Evolutionary conservation across 2,113 vertebrate species (phyloP).

Genomic region (Cyprinus carpio): DNA sequence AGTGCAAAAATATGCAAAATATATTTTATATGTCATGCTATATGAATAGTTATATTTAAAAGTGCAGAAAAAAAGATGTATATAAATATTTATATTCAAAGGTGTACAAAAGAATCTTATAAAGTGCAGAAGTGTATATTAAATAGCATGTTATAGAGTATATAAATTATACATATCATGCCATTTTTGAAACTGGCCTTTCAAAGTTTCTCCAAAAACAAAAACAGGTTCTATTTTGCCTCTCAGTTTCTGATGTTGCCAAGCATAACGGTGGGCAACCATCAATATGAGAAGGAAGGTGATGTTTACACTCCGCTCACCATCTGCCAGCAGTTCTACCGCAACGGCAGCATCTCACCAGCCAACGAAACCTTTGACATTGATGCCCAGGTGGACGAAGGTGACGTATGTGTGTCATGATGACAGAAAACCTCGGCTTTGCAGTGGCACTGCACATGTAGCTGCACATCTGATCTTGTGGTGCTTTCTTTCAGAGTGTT

Average conservation of each 20-base stretch:
- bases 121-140: not conserved
- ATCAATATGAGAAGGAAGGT: slow-evolving; percentile 83
- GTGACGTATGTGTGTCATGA: not conserved
- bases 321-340: slow-evolving; percentile 89
- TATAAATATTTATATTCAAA: not conserved
- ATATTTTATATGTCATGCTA: not conserved
- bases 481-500: slow-evolving; percentile 78
- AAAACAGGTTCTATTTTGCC: not conserved
- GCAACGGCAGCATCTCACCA: slow-evolving; percentile 81
- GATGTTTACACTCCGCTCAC: slow-evolving; percentile 72
- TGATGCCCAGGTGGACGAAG: slow-evolving; percentile 81
- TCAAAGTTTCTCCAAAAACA: not conserved
- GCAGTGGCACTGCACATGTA: not conserved
- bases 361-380: slow-evolving; percentile 92
- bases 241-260: slow-evolving; percentile 81
- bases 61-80: not conserved
- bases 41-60: not conserved
- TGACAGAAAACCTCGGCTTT: not conserved
- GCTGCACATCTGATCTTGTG: not conserved
- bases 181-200: not conserved
- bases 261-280: slow-evolving; percentile 87
- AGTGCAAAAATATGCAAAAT: not conserved
- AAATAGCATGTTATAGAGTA: not conserved
- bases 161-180: too few relatives aligned
- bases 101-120: too few relatives aligned